Base-by-base conservation (phyloP, 1,140 invertebrate species). In the Antheraea pernyi region DNA sequence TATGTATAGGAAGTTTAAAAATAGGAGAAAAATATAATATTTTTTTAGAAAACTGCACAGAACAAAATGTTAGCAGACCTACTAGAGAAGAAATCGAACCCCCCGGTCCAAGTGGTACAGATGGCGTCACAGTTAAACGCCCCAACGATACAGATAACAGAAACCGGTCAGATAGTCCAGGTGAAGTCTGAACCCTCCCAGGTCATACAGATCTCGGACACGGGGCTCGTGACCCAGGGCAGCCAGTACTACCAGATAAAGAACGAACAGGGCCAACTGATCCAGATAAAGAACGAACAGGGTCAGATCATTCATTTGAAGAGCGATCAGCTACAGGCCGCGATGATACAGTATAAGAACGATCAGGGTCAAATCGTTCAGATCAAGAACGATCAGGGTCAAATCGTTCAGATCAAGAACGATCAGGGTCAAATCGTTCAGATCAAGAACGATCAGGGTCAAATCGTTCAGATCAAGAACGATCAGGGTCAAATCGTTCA, bases 41-140 rank as follows among this genome's bases (percentile, higher is more conserved):
- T 71, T 62, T 78, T 81, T 22, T 79, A 92, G 90, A 91, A 92
- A 76, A 76, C 85, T 0, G 86, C 88, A 0, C 87, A 93, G 83
- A 93, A 93, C 72, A 93, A 93, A 83, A 93, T 93, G 91, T 76
- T 93, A 60, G 90, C 91, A 0, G 91, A 92, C 68, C 73, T 93
- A 18, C 78, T 93, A 3, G 91, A 93, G 73, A 93, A 93, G 70
- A 92, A 92, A 74, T 92, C 92, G 0, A 89, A 91, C 48, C 92
- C 91, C 6, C 91, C 88, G 7, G 84, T 91, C 4, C 90, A 89
- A 81, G 86, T 92, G 0, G 90, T 92, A 6, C 90, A 91, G 81
- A 88, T 91, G 89, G 79, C 74, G 0, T 80, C 85, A 7, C 88
- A 91, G 66, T 84, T 89, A 5, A 89, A 82, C 76, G 86, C 88